phyloP scores from a whole-genome alignment of 1,140 invertebrate species.

The Brachionus asplanchnoidis region DNA sequence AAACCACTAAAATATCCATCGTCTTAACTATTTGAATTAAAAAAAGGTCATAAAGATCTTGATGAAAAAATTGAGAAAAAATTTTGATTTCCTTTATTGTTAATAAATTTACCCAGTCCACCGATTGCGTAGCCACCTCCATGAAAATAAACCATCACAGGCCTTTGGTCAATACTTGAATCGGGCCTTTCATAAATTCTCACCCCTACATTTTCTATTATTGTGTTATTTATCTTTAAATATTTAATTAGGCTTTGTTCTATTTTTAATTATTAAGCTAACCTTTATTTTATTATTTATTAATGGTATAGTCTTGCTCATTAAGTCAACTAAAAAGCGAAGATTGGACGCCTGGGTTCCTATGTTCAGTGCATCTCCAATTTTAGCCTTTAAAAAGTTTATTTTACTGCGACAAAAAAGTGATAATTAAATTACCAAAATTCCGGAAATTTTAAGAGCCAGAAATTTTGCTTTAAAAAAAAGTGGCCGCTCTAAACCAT shows the following conservation, averaged over 20 bases:
- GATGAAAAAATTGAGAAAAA: neutral
- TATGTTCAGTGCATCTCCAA: neutral
- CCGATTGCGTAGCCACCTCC: constrained; percentile 23
- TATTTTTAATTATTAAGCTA: neutral
- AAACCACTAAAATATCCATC: constrained; percentile 45
- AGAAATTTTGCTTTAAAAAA: neutral
- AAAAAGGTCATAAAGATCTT: constrained; percentile 34
- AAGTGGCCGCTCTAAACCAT: neutral
- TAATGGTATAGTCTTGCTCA: neutral
- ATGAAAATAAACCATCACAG: constrained; percentile 33
- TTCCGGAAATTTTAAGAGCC: neutral
- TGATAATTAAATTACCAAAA: neutral
- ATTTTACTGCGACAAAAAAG: neutral
- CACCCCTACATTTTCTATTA: neutral
- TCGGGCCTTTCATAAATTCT: neutral
- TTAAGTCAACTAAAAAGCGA: neutral
- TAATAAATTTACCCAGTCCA: neutral
- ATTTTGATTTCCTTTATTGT: neutral
- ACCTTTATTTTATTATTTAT: neutral
- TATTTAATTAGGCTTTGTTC: neutral
- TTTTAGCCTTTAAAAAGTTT: neutral
- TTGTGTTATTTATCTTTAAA: neutral
- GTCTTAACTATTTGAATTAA: constrained; percentile 12
- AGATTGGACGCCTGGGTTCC: constrained; percentile 6
- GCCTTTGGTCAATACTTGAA: neutral